Conservation (phyloP, 2,113 vertebrate species). For the Peromyscus californicus region DNA sequence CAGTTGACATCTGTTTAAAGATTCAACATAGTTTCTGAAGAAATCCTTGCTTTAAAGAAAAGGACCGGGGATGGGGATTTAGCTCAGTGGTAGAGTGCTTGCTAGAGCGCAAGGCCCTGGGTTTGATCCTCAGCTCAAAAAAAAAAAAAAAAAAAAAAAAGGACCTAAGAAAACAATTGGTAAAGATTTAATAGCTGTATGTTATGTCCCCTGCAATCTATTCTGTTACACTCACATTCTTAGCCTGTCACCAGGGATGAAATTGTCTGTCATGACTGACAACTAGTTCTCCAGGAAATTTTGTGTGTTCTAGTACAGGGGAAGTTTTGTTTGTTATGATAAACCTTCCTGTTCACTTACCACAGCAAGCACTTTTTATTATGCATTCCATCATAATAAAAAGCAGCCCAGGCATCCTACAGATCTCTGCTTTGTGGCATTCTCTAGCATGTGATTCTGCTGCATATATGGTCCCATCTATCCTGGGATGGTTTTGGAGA, state of each 20-base stretch:
- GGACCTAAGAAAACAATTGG: background rate
- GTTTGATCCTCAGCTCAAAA: no score
- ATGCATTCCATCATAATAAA: background rate
- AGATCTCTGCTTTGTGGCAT: background rate
- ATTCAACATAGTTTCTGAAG: background rate
- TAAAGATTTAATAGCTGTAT: background rate
- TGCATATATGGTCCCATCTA: background rate
- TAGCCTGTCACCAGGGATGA: background rate
- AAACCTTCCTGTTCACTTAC: background rate
- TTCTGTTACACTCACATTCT: rapidly evolving
- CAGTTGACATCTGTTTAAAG: conserved; percentile 39
- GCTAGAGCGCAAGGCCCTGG: no score
- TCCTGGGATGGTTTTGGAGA: background rate
- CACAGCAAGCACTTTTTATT: background rate
- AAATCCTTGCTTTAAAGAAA: background rate
- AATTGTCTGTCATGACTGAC: background rate
- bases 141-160: background rate
- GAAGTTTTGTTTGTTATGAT: background rate
- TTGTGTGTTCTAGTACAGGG: background rate
- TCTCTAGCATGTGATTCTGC: background rate
- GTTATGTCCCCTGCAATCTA: background rate
- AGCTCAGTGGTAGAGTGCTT: no score
- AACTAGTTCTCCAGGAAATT: background rate
- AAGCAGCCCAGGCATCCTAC: background rate
- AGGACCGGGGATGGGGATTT: no score